Conservation (phyloP, 2,113 vertebrate genomes). For the Python bivittatus region DNA sequence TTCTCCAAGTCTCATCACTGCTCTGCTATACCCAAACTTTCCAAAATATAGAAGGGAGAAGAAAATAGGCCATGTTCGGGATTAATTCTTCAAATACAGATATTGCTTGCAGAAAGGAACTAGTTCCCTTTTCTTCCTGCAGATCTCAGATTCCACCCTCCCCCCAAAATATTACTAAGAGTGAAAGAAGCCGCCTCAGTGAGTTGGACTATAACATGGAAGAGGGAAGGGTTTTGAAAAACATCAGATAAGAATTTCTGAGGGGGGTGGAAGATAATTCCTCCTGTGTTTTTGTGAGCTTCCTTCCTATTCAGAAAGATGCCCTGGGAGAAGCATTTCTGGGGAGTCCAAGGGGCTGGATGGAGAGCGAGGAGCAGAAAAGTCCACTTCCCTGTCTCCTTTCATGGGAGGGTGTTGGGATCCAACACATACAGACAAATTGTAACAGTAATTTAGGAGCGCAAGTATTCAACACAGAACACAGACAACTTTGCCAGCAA, state of each 20-base stretch:
- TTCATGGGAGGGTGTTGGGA: neutral
- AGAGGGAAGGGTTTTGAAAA: neutral
- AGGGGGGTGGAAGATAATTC: neutral
- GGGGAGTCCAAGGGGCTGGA: too few relatives aligned
- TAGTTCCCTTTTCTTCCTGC: neutral
- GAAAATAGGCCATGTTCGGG: neutral
- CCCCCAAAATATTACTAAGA: neutral
- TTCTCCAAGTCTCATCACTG: neutral
- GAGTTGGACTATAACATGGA: neutral
- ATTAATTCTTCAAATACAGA: neutral
- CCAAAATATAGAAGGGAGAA: neutral
- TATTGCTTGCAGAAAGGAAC: neutral
- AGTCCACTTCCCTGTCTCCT: neutral
- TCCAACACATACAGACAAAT: neutral
- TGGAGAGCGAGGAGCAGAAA: neutral
- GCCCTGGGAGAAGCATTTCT: neutral
- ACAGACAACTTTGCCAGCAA: neutral
- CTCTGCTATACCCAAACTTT: neutral
- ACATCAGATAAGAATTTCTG: neutral
- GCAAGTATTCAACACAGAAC: neutral
- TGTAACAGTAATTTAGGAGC: neutral
- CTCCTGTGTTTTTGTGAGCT: neutral
- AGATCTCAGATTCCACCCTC: neutral
- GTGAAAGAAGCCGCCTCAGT: neutral
- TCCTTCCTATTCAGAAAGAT: neutral